Evolutionary conservation across 1,140 invertebrate species (phyloP).

Genomic region (Brachionus manjavacas): DNA sequence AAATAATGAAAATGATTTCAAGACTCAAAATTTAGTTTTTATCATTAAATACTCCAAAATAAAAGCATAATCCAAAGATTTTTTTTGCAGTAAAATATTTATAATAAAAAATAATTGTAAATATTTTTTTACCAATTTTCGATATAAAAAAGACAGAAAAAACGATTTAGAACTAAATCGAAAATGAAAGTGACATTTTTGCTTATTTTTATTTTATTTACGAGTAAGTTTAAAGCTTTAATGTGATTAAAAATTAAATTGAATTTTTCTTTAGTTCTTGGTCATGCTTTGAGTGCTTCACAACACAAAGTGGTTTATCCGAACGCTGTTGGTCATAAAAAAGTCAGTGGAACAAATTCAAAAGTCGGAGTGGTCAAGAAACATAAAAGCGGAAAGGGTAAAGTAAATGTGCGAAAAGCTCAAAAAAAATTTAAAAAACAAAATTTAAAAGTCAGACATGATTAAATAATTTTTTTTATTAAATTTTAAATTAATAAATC

Average conservation of each 20-base stretch:
- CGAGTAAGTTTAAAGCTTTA: neutral
- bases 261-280: neutral
- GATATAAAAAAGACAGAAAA: neutral
- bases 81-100: neutral
- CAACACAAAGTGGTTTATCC: neutral
- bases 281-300: neutral
- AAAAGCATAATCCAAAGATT: neutral
- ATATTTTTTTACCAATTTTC: neutral
- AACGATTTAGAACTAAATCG: neutral
- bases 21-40: neutral
- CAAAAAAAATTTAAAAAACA: neutral
- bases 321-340: neutral
- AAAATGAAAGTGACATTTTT: slow-evolving; percentile 1
- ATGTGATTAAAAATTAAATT: neutral
- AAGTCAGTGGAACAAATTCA: neutral
- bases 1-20: neutral
- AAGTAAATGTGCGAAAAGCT: neutral
- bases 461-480: neutral
- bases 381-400: neutral
- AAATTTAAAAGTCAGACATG: neutral
- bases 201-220: neutral
- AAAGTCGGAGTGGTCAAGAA: neutral
- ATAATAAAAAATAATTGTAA: neutral
- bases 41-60: neutral
- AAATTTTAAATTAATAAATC: no score